phyloP scores from a whole-genome alignment of 2,888 invertebrate species.

The Diplazon laetatorius region DNA sequence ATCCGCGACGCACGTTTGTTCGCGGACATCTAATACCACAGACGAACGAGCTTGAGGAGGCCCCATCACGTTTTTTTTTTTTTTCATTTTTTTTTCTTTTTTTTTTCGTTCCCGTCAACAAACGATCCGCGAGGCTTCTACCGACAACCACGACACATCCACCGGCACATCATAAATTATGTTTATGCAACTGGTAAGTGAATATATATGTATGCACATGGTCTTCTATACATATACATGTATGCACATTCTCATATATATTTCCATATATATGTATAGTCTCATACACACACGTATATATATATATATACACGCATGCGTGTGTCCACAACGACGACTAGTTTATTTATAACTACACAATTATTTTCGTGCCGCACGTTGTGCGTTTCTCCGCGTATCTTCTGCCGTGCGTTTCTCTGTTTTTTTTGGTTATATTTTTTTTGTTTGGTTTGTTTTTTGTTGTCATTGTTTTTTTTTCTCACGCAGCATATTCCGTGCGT shows the following conservation, averaged over 20 bases:
- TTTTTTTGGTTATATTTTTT: not conserved
- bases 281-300: no score
- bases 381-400: not conserved
- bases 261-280: no score
- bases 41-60: slow-evolving; percentile 17
- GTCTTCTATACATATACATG: not conserved
- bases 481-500: not conserved
- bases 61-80: no score
- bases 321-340: slow-evolving; percentile 21
- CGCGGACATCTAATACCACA: slow-evolving; percentile 38
- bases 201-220: not conserved
- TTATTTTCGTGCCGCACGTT: slow-evolving; percentile 33
- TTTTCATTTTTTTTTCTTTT: no score
- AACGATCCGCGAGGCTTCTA: slow-evolving; percentile 47
- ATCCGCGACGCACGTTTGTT: slow-evolving; percentile 42
- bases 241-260: no score
- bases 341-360: slow-evolving; percentile 54
- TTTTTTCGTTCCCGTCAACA: slow-evolving; percentile 55
- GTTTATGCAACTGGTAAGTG: slow-evolving; percentile 58
- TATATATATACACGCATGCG: not conserved
- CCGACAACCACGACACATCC: slow-evolving; percentile 22
- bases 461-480: no score
- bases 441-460: not conserved
- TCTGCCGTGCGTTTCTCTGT: not conserved
- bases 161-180: slow-evolving; percentile 54